Percentiles rank a stretch among this genome's conserved stretches.
phyloP scores from a whole-genome alignment of 2,888 invertebrate species.

The Oxytorus armatus region DNA sequence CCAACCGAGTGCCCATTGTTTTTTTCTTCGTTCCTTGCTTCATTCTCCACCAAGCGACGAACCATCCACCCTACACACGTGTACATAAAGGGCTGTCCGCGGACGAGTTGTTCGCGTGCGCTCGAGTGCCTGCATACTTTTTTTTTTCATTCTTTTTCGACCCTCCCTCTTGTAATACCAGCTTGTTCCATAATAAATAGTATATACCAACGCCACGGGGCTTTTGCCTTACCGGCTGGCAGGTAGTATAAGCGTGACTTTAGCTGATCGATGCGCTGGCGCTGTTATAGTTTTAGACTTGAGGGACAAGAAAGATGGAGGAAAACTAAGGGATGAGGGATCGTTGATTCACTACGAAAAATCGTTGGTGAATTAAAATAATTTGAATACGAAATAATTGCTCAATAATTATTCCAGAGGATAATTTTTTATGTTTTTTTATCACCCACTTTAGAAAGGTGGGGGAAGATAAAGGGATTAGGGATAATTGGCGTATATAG shows the following conservation, averaged over 20 bases:
- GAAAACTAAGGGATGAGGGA: neutral
- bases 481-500: neutral
- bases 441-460: too few species aligned
- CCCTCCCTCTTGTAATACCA: constrained; percentile 17
- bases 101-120: constrained; percentile 63
- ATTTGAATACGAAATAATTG: neutral
- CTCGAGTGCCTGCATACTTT: constrained; percentile 12
- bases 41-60: constrained; percentile 8
- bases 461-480: neutral
- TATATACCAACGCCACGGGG: constrained; percentile 15
- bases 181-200: constrained; percentile 38
- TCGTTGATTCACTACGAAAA: neutral
- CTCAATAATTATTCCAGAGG: too few species aligned
- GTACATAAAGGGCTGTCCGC: neutral
- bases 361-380: neutral
- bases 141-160: constrained; percentile 34
- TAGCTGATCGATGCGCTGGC: constrained; percentile 48
- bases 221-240: constrained; percentile 19
- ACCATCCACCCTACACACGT: neutral
- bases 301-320: too few species aligned
- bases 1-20: constrained; percentile 20
- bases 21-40: neutral
- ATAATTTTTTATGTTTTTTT: too few species aligned
- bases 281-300: too few species aligned
- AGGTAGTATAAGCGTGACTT: constrained; percentile 22